Conservation (phyloP, 2,113 vertebrate species). For the Mesoclemmys tuberculata region DNA sequence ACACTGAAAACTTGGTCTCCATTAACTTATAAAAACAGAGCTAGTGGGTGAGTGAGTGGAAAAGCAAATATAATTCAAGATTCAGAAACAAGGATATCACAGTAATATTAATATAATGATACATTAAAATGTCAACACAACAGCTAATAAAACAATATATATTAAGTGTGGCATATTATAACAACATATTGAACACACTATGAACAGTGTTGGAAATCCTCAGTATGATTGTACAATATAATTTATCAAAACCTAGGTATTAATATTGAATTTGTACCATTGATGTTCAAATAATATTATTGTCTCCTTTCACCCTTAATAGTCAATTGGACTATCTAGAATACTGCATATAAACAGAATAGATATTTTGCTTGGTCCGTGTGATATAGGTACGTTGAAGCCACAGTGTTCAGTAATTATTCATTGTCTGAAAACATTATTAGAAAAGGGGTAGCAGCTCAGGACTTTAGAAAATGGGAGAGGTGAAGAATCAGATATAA, state of each 20-base stretch:
- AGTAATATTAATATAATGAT: not conserved
- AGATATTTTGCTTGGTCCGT: not conserved
- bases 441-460: not conserved
- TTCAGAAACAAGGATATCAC: not conserved
- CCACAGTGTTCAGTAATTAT: not conserved
- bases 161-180: conserved; percentile 12
- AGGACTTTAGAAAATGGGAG: not conserved
- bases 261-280: not conserved
- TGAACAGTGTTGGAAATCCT: not conserved
- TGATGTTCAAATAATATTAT: not conserved
- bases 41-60: not conserved
- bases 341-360: not conserved
- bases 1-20: not conserved
- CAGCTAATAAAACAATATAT: conserved; percentile 44
- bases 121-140: conserved; percentile 36
- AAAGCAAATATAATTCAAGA: conserved; percentile 7
- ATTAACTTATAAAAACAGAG: not conserved
- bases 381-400: not conserved
- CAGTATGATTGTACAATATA: not conserved
- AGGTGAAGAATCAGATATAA: not conserved
- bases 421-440: not conserved
- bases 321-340: not conserved
- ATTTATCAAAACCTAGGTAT: not conserved
- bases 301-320: not conserved
- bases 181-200: not conserved